phyloP scores from a whole-genome alignment of 2,797 vertebrate species.

The Peromyscus melanophrys region DNA sequence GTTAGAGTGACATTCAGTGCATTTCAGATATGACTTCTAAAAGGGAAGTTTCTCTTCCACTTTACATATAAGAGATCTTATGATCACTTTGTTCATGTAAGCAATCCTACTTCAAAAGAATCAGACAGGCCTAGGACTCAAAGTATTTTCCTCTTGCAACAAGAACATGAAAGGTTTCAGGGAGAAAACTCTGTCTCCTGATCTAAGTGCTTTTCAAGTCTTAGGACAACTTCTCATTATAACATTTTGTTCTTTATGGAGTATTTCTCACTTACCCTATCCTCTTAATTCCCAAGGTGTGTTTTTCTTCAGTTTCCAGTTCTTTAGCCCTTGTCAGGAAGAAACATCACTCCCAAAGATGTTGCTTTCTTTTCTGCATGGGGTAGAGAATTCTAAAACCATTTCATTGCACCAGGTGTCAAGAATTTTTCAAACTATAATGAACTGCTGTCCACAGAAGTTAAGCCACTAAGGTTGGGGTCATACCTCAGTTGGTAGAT shows the following conservation, averaged over 20 bases:
- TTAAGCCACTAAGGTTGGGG: background rate
- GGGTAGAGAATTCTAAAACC: conserved; percentile 67
- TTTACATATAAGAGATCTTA: conserved; percentile 53
- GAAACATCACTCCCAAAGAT: conserved; percentile 54
- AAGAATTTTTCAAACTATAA: conserved; percentile 30
- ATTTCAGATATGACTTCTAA: conserved; percentile 62
- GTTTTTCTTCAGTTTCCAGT: conserved; percentile 26
- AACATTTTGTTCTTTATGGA: conserved; percentile 59
- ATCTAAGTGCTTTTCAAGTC: conserved; percentile 65
- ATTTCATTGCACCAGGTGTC: conserved; percentile 1
- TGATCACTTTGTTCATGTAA: conserved; percentile 44
- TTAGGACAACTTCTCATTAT: conserved; percentile 59
- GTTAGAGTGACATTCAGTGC: conserved; percentile 57
- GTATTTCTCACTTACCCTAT: conserved; percentile 59
- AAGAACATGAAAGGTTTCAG: background rate
- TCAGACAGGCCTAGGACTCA: conserved; percentile 23
- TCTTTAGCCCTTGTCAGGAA: conserved; percentile 59
- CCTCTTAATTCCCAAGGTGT: conserved; percentile 54
- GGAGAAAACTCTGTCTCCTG: conserved; percentile 34
- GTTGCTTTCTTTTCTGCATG: conserved; percentile 36
- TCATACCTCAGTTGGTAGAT: background rate
- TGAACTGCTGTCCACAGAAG: conserved; percentile 46
- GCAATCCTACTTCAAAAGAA: conserved; percentile 48
- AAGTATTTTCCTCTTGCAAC: conserved; percentile 39
- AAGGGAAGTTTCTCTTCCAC: conserved; percentile 56